These are phyloP conservation scores for Scyliorhinus canicula DNA, from an alignment of 2,797 vertebrate species.

Conservation along the genomic window DNA sequence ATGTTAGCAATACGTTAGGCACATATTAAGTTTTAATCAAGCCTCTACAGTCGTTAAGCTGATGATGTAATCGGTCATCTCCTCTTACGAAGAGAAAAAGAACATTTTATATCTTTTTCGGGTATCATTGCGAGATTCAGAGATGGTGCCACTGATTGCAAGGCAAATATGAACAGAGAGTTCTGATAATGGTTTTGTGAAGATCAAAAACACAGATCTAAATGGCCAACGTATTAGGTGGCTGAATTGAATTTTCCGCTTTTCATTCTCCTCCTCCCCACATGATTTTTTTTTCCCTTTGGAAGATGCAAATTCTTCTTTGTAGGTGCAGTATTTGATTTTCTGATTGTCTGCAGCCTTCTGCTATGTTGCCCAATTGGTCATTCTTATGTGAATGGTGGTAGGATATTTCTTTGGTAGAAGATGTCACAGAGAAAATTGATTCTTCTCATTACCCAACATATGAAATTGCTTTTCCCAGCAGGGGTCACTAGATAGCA, in stretches of 20 bases:
- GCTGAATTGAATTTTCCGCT: constrained; percentile 17
- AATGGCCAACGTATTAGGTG: background rate
- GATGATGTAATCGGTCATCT: constrained; percentile 32
- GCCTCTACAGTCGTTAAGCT: background rate
- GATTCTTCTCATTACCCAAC: background rate
- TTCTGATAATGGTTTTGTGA: constrained; percentile 13
- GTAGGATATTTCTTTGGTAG: background rate
- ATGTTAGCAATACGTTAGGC: background rate
- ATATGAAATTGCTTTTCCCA: background rate
- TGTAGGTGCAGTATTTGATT: background rate
- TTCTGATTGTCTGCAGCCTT: background rate
- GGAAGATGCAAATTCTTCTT: constrained; percentile 1
- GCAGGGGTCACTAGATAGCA: constrained; percentile 13
- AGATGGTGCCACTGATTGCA: constrained; percentile 14
- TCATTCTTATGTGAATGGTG: background rate
- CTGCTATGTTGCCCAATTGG: background rate
- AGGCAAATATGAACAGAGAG: background rate
- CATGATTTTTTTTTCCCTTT: background rate
- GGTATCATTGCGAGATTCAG: background rate
- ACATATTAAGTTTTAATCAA: constrained; percentile 6
- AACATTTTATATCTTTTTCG: constrained; percentile 17
- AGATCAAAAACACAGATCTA: background rate
- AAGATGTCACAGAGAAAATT: background rate
- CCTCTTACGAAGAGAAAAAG: background rate
- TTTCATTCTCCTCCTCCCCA: background rate